These are phyloP conservation scores for Microctonus hyperodae DNA, from an alignment of 2,888 invertebrate species.

Conservation along the genomic window DNA sequence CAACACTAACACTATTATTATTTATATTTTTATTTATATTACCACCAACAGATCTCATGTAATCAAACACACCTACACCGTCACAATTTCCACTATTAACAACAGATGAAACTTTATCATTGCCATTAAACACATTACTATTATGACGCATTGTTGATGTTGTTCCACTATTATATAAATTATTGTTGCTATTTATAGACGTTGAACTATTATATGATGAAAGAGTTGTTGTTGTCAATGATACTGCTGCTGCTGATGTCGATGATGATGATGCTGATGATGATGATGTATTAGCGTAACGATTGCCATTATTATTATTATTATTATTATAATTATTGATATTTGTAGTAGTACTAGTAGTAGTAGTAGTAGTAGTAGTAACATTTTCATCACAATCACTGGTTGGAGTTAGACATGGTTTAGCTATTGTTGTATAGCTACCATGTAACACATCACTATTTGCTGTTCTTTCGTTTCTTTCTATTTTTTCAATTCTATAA, in stretches of 20 bases:
- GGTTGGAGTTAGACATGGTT: constrained; percentile 49
- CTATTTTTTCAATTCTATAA: constrained; percentile 54
- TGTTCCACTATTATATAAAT: not conserved
- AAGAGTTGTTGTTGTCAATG: not conserved
- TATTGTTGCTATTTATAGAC: constrained; percentile 27
- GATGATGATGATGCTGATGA: constrained; percentile 1
- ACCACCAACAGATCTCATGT: constrained; percentile 30
- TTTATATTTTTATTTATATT: constrained; percentile 36
- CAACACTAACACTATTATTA: not conserved
- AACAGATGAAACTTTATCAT: not conserved
- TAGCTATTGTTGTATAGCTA: constrained; percentile 29
- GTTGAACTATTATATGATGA: not conserved
- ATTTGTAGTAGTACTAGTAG: too few species aligned
- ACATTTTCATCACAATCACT: constrained; percentile 49
- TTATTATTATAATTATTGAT: constrained; percentile 30
- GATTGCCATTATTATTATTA: constrained; percentile 18
- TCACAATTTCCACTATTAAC: constrained; percentile 10
- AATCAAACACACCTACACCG: constrained; percentile 25
- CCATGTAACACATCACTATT: constrained; percentile 51
- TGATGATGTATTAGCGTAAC: not conserved
- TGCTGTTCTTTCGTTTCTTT: constrained; percentile 50
- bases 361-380: too few species aligned
- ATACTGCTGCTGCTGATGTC: not conserved
- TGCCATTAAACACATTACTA: not conserved
- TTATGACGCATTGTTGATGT: not conserved